A percentile compares a stretch with the other conserved stretches of the same genome.
phyloP scores from a whole-genome alignment of 2,888 invertebrate species.

The Fissipunctia ypsillon region DNA sequence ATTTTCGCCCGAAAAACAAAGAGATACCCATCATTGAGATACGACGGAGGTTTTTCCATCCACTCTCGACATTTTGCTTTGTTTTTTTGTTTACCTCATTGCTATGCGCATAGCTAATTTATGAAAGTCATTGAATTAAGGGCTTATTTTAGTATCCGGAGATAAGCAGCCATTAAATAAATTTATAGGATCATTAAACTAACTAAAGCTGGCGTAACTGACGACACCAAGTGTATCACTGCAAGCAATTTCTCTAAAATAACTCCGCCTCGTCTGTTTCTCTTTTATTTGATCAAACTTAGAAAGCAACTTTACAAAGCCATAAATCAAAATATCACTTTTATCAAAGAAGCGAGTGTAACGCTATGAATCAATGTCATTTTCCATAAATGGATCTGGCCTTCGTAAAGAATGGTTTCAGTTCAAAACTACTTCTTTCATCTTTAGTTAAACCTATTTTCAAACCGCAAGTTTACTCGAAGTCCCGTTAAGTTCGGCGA shows the following conservation, averaged over 20 bases:
- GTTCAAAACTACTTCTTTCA: conserved; percentile 83
- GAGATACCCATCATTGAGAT: conserved; percentile 75
- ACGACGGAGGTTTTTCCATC: conserved; percentile 71
- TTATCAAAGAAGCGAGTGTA: conserved; percentile 63
- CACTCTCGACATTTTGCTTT: conserved; percentile 71
- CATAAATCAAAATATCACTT: conserved; percentile 61
- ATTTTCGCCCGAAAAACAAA: conserved; percentile 82
- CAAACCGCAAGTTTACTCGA: conserved; percentile 80
- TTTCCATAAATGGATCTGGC: conserved; percentile 77
- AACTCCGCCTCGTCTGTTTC: conserved; percentile 9
- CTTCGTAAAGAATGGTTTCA: conserved; percentile 81
- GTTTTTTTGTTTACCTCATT: conserved; percentile 76
- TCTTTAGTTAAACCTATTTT: conserved; percentile 85
- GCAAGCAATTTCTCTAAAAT: conserved; percentile 5
- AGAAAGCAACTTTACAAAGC: conserved; percentile 47
- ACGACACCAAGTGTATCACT: neutral
- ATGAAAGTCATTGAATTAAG: conserved; percentile 69
- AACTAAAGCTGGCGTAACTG: conserved; percentile 26
- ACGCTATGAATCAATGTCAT: conserved; percentile 83
- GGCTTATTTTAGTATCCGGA: conserved; percentile 67
- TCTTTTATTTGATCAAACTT: conserved; percentile 51
- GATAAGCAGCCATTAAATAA: conserved; percentile 59
- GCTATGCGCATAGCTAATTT: conserved; percentile 77
- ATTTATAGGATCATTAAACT: conserved; percentile 47
- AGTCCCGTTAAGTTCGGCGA: conserved; percentile 80